Base-by-base conservation (phyloP, 2,888 invertebrate genomes). In the Epicampocera succincta region DNA sequence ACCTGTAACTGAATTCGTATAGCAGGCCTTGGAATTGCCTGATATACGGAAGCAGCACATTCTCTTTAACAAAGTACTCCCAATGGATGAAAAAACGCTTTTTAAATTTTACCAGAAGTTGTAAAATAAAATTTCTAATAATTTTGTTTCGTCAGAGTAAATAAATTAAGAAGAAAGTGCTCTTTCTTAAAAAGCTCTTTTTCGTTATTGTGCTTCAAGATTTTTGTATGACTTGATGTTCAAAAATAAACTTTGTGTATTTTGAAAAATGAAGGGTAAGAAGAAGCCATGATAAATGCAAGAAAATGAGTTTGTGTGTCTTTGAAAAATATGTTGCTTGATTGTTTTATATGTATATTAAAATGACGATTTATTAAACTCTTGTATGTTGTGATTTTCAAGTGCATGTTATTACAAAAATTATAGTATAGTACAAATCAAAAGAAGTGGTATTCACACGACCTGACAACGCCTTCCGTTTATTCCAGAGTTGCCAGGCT, bases 321-420 rank as follows among this genome's bases (percentile, higher is more conserved):
- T 44, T 38, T 72, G 71, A 58, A 40, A 52, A 50, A 15, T 12
- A 25, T 33, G 33, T 78, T 17, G 42, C 21, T 44, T 60, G 44
- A 58, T 52, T 44, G 52, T 50, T 63, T 48, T 54, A 19, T 46
- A 21, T 6, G 44, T n/a, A 61, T 33, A 54, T 33, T 33, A 46
- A 38, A 44, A n/a, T 38, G 15, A 69, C 17, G 17, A 19, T 29
- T 33, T 42, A 9, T 48, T 48, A 42, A 21, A 50, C 8, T 50
- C 12, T 40, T 3, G 25, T 3, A 2, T 25, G 25, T 25, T 33
- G 42, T 48, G 19, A 42, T 25, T 58, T 71, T 52, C 25, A 66
- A 60, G 71, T 82, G 78, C 69, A 78, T 78, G 74, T 65, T 21
- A 78, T 65, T 75, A 60, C 44, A 52, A 63, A 46, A 40, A 42